phyloP scores from a whole-genome alignment of 2,113 vertebrate species.

The Chrysochloris asiatica region DNA sequence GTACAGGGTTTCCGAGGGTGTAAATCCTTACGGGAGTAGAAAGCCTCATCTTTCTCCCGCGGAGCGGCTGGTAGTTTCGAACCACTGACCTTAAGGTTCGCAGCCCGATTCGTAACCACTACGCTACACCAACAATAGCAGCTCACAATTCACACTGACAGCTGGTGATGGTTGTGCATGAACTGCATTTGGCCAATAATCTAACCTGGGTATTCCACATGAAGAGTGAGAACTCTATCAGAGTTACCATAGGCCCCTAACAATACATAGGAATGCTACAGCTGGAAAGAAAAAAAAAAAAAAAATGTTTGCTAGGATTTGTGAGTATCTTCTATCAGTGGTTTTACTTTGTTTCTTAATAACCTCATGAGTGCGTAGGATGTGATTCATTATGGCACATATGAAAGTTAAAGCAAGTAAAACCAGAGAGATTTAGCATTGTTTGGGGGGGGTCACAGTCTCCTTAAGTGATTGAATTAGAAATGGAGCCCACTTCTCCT shows the following conservation, averaged over 20 bases:
- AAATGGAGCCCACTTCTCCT: background rate
- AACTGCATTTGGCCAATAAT: background rate
- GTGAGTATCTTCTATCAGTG: background rate
- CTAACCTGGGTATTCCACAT: background rate
- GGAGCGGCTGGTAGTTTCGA: too few relatives aligned
- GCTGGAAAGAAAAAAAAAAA: background rate
- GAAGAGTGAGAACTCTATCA: background rate
- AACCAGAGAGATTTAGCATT: background rate
- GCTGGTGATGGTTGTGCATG: too few relatives aligned
- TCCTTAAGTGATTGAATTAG: background rate
- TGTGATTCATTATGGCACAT: background rate
- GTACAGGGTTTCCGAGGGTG: too few relatives aligned
- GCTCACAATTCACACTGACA: too few relatives aligned
- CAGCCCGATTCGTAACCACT: too few relatives aligned
- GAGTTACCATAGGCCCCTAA: background rate
- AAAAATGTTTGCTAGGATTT: background rate
- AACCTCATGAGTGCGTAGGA: background rate
- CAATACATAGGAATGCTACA: background rate
- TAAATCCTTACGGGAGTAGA: too few relatives aligned
- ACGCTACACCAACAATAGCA: too few relatives aligned
- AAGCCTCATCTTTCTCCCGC: too few relatives aligned
- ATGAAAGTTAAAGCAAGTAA: conserved; percentile 12
- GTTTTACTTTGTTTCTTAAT: background rate
- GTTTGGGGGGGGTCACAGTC: background rate
- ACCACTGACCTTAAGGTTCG: too few relatives aligned